A percentile compares a stretch with the other conserved stretches of the same genome.
phyloP scores from a whole-genome alignment of 2,113 vertebrate genomes.

The Salvator merianae region DNA sequence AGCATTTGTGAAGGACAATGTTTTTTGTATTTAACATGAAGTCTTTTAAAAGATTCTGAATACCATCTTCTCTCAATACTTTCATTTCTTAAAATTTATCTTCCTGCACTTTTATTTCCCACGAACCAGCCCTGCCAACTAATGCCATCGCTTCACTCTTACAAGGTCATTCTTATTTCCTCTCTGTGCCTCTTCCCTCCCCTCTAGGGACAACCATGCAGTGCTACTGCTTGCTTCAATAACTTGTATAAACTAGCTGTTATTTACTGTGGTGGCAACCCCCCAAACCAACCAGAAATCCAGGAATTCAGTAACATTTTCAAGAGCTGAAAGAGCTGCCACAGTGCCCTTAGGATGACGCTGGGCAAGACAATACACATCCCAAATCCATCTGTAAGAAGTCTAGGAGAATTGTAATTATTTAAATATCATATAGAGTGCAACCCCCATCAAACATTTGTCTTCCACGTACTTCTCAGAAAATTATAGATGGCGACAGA shows the following conservation, averaged over 20 bases:
- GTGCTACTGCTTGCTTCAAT: constrained; percentile 53
- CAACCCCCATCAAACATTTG: constrained; percentile 12
- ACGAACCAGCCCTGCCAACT: constrained; percentile 38
- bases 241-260: constrained; percentile 57
- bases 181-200: constrained; percentile 53
- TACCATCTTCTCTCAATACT: constrained; percentile 4
- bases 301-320: accelerated
- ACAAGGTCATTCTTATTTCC: constrained; percentile 67
- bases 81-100: constrained; percentile 19
- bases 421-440: constrained; percentile 49
- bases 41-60: constrained; percentile 19
- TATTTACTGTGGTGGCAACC: constrained; percentile 55
- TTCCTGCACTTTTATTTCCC: constrained; percentile 10
- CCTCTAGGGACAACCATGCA: constrained; percentile 53
- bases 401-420: constrained; percentile 30
- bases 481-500: constrained; percentile 65
- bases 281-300: constrained; percentile 24
- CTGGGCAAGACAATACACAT: background rate
- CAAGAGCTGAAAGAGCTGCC: background rate
- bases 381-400: constrained; percentile 2
- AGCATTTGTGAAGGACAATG: constrained; percentile 60
- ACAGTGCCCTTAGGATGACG: background rate
- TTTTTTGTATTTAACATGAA: constrained; percentile 39
- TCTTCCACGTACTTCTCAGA: constrained; percentile 50
- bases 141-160: background rate